Evolutionary conservation across 1,140 invertebrate species (phyloP), one percentile per base, ranked within the genome.

Genomic region (Eciton burchellii): DNA sequence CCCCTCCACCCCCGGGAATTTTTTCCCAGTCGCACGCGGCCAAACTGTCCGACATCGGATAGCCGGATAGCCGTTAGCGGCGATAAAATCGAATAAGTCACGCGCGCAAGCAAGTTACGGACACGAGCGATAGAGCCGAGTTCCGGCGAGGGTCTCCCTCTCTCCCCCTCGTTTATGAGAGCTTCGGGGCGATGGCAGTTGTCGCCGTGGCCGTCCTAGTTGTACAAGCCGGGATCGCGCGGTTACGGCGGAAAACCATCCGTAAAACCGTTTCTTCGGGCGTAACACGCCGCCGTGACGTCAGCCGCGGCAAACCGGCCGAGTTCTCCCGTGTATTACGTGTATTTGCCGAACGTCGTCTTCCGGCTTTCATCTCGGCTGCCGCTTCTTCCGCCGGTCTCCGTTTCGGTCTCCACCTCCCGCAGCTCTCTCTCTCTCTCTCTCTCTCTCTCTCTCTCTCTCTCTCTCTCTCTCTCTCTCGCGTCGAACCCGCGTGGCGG

Each of bases 201-300:
- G 68, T 70, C 74, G 74, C 74, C 35, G 26, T 77, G 68, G 24
- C 68, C 74, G 74, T 70, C 63, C 63, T 65, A 77, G 73, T 82
- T 82, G 76, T 77, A 76, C 71, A 76, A 63, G 35, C 49, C 71
- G 41, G 41, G 45, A 54, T 49, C 16, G 63, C 81, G 41, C 35
- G 57, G 81, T 65, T 74, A 47, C 60, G 57, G 24, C 66, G 60
- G 71, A 77, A 65, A 82, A 82, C 81, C 73, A 83, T 72, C 29
- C 68, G 81, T 83, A 83, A 83, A 83, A 82, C 72, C 70, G 70
- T 79, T 79, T 79, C 74, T 82, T 82, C 59, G 60, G 41, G 41
- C 63, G 73, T 65, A 68, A 77, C 72, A 65, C 29, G 62, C 47
- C n/a, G 59, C 56, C n/a, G 45, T 76, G 59, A 82, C 81, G 81